Evolutionary conservation across 2,888 invertebrate genomes (phyloP).

Genomic region (Quadriops clusia): DNA sequence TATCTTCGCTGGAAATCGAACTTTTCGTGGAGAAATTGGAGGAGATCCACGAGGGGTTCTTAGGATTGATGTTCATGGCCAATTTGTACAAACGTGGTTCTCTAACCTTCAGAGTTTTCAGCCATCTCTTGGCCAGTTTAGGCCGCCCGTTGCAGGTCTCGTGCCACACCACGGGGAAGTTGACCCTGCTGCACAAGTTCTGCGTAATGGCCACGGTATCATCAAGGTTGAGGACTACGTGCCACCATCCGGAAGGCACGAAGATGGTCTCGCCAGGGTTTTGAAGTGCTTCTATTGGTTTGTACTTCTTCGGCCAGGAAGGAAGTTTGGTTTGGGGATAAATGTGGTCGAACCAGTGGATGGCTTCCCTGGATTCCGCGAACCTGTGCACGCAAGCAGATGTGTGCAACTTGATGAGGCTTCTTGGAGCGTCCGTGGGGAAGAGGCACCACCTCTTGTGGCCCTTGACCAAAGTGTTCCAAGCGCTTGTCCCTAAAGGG

Average conservation of each 20-base stretch:
- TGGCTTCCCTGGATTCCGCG: conserved; percentile 93
- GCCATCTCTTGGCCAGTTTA: conserved; percentile 90
- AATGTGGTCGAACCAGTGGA: conserved; percentile 93
- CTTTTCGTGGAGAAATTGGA: conserved; percentile 82
- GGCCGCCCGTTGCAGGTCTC: conserved; percentile 89
- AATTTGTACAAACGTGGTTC: conserved; percentile 67
- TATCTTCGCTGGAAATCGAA: conserved; percentile 47
- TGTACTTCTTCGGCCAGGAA: conserved; percentile 83
- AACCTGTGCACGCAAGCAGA: conserved; percentile 90
- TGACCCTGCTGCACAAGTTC: conserved; percentile 91
- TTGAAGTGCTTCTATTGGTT: conserved; percentile 90
- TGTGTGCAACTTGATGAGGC: conserved; percentile 85
- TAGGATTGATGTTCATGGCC: conserved; percentile 75
- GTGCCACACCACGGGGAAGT: conserved; percentile 97
- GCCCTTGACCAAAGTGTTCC: conserved; percentile 92
- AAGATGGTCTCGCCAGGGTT: conserved; percentile 95
- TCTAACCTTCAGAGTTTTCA: conserved; percentile 47
- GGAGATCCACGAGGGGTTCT: conserved; percentile 77
- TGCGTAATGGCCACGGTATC: conserved; percentile 96
- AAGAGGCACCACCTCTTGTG: conserved; percentile 98
- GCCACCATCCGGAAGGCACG: conserved; percentile 99
- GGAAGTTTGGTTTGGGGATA: conserved; percentile 86
- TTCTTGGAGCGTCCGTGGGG: conserved; percentile 92
- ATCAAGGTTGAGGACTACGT: conserved; percentile 94
- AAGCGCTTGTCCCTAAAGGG: conserved; percentile 96